phyloP scores from a whole-genome alignment of 2,113 vertebrate genomes.

The Apteryx mantelli region DNA sequence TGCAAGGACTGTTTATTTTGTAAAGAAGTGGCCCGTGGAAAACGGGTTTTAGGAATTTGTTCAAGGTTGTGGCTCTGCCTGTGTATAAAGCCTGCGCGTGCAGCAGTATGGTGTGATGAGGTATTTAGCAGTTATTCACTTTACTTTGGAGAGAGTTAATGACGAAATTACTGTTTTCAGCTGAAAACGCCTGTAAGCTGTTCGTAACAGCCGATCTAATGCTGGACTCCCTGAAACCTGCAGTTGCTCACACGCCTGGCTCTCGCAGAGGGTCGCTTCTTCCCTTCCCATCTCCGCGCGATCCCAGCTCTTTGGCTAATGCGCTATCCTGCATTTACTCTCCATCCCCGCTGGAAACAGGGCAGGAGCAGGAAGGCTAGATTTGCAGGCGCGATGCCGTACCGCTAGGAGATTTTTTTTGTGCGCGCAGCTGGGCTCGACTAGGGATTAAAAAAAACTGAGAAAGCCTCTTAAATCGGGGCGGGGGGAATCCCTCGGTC shows the following conservation, averaged over 20 bases:
- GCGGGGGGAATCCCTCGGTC: not conserved
- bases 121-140: not conserved
- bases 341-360: not conserved
- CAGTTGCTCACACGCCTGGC: not conserved
- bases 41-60: not conserved
- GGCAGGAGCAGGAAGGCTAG: not conserved
- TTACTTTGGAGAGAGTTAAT: not conserved
- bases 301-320: not conserved
- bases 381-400: not conserved
- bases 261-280: not conserved
- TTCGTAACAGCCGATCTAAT: not conserved
- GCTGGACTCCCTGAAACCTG: not conserved
- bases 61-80: not conserved
- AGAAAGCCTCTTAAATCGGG: not conserved
- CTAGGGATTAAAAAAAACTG: not conserved
- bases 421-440: not conserved
- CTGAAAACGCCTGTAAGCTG: not conserved
- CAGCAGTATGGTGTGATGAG: not conserved
- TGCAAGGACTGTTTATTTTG: rapidly evolving
- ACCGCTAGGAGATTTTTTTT: not conserved
- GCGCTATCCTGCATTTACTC: not conserved
- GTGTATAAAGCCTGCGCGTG: rapidly evolving
- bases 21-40: not conserved
- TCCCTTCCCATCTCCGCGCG: not conserved
- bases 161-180: not conserved